Evolutionary conservation across 2,113 vertebrate genomes (phyloP).

Genomic region (Gobius niger): DNA sequence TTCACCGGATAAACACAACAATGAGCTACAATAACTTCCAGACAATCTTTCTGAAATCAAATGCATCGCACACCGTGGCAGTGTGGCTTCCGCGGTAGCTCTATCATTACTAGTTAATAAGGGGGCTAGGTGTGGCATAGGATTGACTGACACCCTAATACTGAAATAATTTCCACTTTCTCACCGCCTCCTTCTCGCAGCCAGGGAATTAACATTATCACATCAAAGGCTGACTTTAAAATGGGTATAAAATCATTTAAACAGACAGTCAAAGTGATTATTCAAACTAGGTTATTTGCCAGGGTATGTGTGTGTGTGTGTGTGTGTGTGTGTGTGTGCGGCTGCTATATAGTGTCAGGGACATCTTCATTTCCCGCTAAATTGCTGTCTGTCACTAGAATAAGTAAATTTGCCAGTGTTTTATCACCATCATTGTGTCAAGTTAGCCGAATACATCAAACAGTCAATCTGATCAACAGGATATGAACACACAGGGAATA

Average conservation of each 20-base stretch:
- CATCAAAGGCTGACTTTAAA: conserved; percentile 94
- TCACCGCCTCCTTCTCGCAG: conserved; percentile 78
- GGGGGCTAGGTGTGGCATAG: conserved; percentile 78
- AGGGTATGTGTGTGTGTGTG: conserved; percentile 70
- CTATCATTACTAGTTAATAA: conserved; percentile 97
- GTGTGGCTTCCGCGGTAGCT: conserved; percentile 84
- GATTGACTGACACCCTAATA: conserved; percentile 93
- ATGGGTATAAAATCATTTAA: conserved; percentile 92
- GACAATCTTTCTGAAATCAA: conserved; percentile 48
- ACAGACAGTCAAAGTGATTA: conserved; percentile 94
- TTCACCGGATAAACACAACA: conserved; percentile 34
- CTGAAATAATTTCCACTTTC: conserved; percentile 95
- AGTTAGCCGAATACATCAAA: conserved; percentile 81
- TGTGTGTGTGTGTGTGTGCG: too few relatives aligned
- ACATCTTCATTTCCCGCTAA: conserved; percentile 96
- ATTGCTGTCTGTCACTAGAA: conserved; percentile 93
- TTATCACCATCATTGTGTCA: conserved; percentile 88
- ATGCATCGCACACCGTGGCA: conserved; percentile 55
- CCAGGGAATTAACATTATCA: conserved; percentile 94
- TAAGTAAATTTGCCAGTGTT: conserved; percentile 91
- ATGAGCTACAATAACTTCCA: conserved; percentile 44
- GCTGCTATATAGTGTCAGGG: conserved; percentile 74
- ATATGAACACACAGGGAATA: conserved; percentile 80
- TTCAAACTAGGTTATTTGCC: conserved; percentile 95
- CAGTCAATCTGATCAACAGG: conserved; percentile 89